Evolutionary conservation across 2,888 invertebrate genomes (phyloP).

Genomic region (Agrilus biguttatus): DNA sequence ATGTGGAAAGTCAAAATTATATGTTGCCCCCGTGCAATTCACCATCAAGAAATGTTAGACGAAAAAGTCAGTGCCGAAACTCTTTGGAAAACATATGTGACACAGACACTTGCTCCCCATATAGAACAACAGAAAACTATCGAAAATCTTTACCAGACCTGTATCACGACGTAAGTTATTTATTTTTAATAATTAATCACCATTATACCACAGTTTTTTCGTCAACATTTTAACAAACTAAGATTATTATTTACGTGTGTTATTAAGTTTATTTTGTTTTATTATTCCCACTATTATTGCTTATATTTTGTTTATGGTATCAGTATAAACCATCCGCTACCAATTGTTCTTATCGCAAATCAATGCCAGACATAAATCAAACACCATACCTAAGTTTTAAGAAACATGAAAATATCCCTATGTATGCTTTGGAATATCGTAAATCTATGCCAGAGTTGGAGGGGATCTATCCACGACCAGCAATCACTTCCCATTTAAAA

Average conservation of each 20-base stretch:
- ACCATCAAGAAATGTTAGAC: conserved; percentile 31
- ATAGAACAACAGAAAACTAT: conserved; percentile 17
- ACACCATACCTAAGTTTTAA: conserved; percentile 15
- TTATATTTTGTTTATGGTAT: too few relatives aligned
- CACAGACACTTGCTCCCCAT: conserved; percentile 14
- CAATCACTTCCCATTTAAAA: conserved; percentile 18
- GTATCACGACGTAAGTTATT: conserved; percentile 8
- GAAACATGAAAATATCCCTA: conserved; percentile 7
- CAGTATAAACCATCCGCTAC: too few relatives aligned
- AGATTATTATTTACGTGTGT: too few relatives aligned
- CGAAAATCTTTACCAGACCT: conserved; percentile 29
- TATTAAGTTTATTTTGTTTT: too few relatives aligned
- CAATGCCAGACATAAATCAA: conserved; percentile 26
- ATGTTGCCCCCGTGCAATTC: conserved; percentile 52
- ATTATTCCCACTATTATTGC: too few relatives aligned
- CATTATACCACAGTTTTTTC: too few relatives aligned
- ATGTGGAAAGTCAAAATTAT: conserved; percentile 58
- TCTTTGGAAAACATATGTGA: conserved; percentile 29
- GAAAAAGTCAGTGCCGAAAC: conserved; percentile 19
- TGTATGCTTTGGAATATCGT: conserved; percentile 15
- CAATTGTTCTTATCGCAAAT: conserved; percentile 16
- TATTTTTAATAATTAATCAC: too few relatives aligned
- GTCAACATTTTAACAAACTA: too few relatives aligned
- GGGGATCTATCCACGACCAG: not conserved
- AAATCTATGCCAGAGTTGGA: conserved; percentile 28